Evolutionary conservation across 2,797 vertebrate species (phyloP).

Genomic region (Phataginus tetradactyla): DNA sequence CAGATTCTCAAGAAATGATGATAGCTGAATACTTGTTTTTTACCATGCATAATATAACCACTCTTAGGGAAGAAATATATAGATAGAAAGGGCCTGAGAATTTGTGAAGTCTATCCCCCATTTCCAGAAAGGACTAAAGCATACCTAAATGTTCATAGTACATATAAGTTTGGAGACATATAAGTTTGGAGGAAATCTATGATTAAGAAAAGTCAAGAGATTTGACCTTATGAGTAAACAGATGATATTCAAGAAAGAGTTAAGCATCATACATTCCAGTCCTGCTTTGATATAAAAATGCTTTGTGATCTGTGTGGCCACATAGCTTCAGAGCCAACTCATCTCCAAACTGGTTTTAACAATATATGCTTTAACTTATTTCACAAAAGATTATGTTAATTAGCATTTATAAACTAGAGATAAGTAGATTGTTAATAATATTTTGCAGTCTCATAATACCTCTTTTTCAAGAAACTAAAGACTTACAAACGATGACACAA

Average conservation of each 20-base stretch:
- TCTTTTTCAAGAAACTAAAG: conserved; percentile 56
- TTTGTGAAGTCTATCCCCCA: background rate
- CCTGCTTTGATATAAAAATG: background rate
- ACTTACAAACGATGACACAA: background rate
- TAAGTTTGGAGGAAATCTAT: conserved; percentile 29
- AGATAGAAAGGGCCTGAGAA: background rate
- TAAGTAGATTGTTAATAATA: conserved; percentile 70
- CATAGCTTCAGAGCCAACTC: conserved; percentile 31
- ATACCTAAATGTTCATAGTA: background rate
- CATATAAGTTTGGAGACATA: background rate
- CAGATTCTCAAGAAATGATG: background rate
- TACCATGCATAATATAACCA: background rate
- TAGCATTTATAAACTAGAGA: conserved; percentile 67
- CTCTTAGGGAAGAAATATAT: background rate
- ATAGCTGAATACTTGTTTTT: background rate
- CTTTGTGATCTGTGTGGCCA: conserved; percentile 45
- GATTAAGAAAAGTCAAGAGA: background rate
- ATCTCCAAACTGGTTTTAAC: conserved; percentile 62
- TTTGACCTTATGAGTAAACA: background rate
- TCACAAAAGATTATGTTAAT: conserved; percentile 67
- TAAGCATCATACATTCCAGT: background rate
- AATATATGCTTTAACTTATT: conserved; percentile 49
- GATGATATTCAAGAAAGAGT: background rate
- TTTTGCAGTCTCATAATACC: conserved; percentile 46
- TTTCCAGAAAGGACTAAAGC: background rate